Base-by-base conservation (phyloP, 1,140 invertebrate genomes). In the Drosophila bocqueti region DNA sequence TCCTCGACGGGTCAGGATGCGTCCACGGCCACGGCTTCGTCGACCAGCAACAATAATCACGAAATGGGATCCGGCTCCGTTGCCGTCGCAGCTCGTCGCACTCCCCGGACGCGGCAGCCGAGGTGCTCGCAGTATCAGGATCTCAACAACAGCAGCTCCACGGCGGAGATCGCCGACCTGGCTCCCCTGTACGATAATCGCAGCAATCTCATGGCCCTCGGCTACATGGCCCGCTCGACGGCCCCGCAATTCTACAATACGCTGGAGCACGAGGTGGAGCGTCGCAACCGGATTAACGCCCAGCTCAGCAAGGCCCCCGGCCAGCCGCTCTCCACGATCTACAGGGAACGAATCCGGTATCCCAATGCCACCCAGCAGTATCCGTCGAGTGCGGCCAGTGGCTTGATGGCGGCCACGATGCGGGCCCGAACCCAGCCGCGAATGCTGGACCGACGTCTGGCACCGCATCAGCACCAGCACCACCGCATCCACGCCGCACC, bases 371-470 rank as follows among this genome's bases (percentile, higher is more conserved):
- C 38, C 43, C 90, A 83, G 60, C 91, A 91, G 61, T 92, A 93
- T 66, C 76, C 85, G 1, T 54, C 82, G 8, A 81, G 78, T 54
- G 83, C 76, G 18, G 69, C 69, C 45, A 82, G 81, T 40, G 80
- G 83, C 11, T 38, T 92, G 26, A 55, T 91, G 71, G 74, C 83
- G 5, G 76, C 79, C 61, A 85, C 84, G 9, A 86, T 92, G 82
- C 92, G 68, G 63, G 84, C 81, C 29, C 91, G 93, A 73, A 94
- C 93, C 50, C 94, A 94, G 71, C 94, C 94, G 16, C 93, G 94
- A 42, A 95, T 94, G 57, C 80, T 95, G 55, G 95, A 95, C 67
- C 93, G 95, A 74, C 93, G 94, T 62, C 91, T 94, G 61, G 73
- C 75, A 5, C 62, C 85, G 5, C 82, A 90, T 36, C 86, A 90